Evolutionary conservation across 2,797 vertebrate species (phyloP).

Genomic region (Semotilus atromaculatus): DNA sequence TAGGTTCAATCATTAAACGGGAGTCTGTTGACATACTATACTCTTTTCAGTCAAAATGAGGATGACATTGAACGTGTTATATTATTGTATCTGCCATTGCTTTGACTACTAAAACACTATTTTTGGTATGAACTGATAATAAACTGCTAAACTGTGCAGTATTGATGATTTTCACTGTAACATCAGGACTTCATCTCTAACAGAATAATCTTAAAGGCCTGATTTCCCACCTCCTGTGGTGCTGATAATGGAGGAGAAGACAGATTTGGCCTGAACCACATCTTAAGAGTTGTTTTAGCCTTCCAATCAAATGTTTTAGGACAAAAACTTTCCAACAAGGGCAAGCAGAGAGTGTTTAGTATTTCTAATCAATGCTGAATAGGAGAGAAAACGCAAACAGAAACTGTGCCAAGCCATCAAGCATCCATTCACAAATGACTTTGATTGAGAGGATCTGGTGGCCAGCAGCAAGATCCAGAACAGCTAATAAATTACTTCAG

Average conservation of each 20-base stretch:
- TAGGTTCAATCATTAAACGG: neutral
- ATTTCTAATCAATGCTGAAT: slow-evolving; percentile 19
- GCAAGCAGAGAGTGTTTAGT: neutral
- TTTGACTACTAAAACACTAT: neutral
- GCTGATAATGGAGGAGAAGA: neutral
- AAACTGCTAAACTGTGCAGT: neutral
- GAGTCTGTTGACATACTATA: neutral
- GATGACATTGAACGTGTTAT: neutral
- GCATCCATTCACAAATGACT: slow-evolving; percentile 35
- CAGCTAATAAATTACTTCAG: slow-evolving; percentile 27
- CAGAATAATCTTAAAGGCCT: neutral
- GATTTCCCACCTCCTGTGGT: neutral
- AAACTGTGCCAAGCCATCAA: slow-evolving; percentile 1
- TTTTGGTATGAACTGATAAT: slow-evolving; percentile 1
- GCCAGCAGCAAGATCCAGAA: slow-evolving; percentile 23
- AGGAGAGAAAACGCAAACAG: slow-evolving; percentile 28
- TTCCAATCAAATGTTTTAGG: neutral
- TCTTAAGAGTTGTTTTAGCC: neutral
- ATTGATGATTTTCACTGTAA: slow-evolving; percentile 12
- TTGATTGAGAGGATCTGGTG: slow-evolving; percentile 40
- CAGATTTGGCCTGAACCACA: slow-evolving; percentile 10
- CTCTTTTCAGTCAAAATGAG: neutral
- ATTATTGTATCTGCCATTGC: neutral
- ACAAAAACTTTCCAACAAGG: slow-evolving; percentile 19
- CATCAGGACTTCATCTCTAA: neutral